Base-by-base conservation (phyloP, 2,888 invertebrate genomes). In the Malacosoma neustria region DNA sequence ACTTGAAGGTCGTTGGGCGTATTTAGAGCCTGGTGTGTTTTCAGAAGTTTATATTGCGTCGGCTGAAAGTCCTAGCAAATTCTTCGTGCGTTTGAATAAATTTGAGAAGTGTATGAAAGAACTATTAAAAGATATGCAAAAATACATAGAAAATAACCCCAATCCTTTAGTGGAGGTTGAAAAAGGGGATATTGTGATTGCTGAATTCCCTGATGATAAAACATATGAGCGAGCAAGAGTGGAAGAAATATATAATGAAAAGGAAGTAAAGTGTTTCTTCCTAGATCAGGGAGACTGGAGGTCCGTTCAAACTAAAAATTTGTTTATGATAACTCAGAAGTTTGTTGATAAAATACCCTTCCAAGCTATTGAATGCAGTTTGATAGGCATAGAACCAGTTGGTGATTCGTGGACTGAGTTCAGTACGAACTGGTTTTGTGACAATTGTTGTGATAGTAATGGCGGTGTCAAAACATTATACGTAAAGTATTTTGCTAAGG, bases 231-330 rank as follows among this genome's bases (percentile, higher is more conserved):
- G 89, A 34, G 86, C 87, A 3, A 63, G 82, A 42, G 66, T 89
- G 2, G 68, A 77, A 11, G 56, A 70, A 15, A 54, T 75, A 5
- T 40, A 68, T 6, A 54, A 61, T 2, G 54, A 64, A n/a, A 53
- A 58, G n/a, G 75, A 74, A 48, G 80, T 82, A 0, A 74, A 87
- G 41, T 87, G 87, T 44, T 90, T 90, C 54, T 90, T 87, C 54
- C 88, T 90, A 0, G 91, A 91, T 58, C 88, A 88, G 51, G 91
- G 90, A 0, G 90, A 90, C 54, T 82, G 72, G 55, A 70, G 70
- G 32, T 57, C 63, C 0, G 72, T 90, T 1, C 43, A 66, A 0
- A 46, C 58, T 3, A 55, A 69, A 3, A 67, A 87, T 45, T 46
- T 91, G 12, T 61, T 71, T 14, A 69, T 77, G 33, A 80, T 91